Evolutionary conservation across 92 coral and sea anemone genomes (phyloP).

Genomic region (Zoanthus sociatus): DNA sequence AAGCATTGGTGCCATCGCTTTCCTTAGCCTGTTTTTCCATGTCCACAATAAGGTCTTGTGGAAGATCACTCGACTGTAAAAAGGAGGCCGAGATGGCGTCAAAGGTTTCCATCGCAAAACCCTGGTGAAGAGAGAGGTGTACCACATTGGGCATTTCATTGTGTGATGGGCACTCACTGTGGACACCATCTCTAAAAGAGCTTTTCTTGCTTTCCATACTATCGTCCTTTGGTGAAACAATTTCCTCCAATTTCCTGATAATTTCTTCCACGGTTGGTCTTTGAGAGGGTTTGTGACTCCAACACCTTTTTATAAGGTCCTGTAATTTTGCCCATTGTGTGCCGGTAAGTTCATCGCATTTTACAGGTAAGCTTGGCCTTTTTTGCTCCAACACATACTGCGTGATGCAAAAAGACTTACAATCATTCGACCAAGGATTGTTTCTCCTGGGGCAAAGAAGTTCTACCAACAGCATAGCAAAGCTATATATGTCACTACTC

Average conservation of each 20-base stretch:
- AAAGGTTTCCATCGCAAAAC: background rate
- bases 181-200: background rate
- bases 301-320: background rate
- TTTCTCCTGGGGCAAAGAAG: slow-evolving; percentile 40
- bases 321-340: slow-evolving; percentile 1
- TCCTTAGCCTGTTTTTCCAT: slow-evolving; percentile 24
- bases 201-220: background rate
- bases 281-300: background rate
- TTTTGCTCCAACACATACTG: slow-evolving; percentile 1
- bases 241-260: background rate
- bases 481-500: slow-evolving; percentile 52
- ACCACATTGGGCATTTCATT: background rate
- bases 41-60: slow-evolving; percentile 15
- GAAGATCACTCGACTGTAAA: background rate
- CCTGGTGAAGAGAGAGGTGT: background rate
- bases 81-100: slow-evolving; percentile 13
- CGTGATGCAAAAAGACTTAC: slow-evolving; percentile 1
- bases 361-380: background rate
- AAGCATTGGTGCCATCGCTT: slow-evolving; percentile 58
- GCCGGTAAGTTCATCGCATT: background rate
- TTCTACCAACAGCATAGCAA: slow-evolving; percentile 44
- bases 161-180: background rate
- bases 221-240: background rate
- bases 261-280: background rate
- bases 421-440: slow-evolving; percentile 54